Base-by-base conservation (phyloP, 2,797 vertebrate species). In the Zalophus californianus region DNA sequence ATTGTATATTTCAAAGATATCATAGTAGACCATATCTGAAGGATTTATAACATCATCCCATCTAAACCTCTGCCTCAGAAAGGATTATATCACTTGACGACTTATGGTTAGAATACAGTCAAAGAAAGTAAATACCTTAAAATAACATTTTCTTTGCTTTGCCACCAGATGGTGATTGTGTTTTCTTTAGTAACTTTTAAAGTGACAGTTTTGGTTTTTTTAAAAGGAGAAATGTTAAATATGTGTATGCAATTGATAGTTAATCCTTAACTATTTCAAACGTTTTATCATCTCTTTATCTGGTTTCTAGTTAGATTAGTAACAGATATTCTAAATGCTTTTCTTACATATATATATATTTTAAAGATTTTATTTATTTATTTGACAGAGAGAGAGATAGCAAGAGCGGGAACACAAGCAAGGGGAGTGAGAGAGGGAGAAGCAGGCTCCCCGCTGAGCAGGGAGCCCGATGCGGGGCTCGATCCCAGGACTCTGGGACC, bases 91-190 rank as follows among this genome's bases (percentile, higher is more conserved):
- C 18, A 52, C 15, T 87, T 70, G 20, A 79, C 11, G 12, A 27
- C 8, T 79, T 89, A 44, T 38, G 56, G 62, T 75, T 68, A 58
- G 21, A 29, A 44, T 64, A 9, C 7, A 79, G 14, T 56, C 35
- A 94, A 15, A 78, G 70, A 87, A 72, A 94, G 25, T 54, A 68
- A 73, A 48, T 75, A 44, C 7, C n/a, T 91, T 90, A 70, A 96
- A 80, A 68, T 12, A 86, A 85, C 6, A 68, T 5, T 80, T 79
- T 92, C n/a, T 93, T 86, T 90, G n/a, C 27, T 38, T 52, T 84
- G 27, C 15, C 41, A 64, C 13, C 48, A 85, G 62, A 80, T 29
- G 29, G 62, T 84, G 21, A 88, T n/a, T 85, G 7, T 90, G 50
- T 82, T 32, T 54, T 68, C 27, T 84, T 88, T 29, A 66, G 32